phyloP scores from a whole-genome alignment of 2,113 vertebrate genomes.

The Engraulis encrasicolus region DNA sequence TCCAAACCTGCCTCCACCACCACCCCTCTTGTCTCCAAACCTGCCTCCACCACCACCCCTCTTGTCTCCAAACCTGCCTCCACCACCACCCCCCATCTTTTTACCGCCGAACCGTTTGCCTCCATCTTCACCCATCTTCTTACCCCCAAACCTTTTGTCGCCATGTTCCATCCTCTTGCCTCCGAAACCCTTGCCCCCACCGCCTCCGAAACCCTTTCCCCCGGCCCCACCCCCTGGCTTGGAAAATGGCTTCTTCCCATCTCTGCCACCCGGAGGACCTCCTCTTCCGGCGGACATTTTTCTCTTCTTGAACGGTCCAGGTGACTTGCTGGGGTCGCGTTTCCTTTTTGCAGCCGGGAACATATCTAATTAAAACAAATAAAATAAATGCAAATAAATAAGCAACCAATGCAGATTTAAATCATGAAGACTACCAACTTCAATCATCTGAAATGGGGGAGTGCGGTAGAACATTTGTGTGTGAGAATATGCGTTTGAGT shows the following conservation, averaged over 20 bases:
- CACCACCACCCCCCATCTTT: conserved; percentile 40
- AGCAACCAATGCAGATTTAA: too few species aligned
- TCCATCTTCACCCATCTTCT: conserved; percentile 45
- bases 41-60: conserved; percentile 27
- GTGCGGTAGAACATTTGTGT: too few species aligned
- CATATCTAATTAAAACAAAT: conserved; percentile 67
- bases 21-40: conserved; percentile 20
- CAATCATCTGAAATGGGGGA: too few species aligned
- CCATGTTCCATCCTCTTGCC: conserved; percentile 44
- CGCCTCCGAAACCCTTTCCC: conserved; percentile 11
- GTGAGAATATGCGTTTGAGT: too few species aligned
- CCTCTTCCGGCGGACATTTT: conserved; percentile 37
- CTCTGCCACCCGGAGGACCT: not conserved
- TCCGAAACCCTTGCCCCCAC: conserved; percentile 11
- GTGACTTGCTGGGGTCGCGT: conserved; percentile 29
- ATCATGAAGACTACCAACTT: too few species aligned
- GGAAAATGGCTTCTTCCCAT: not conserved
- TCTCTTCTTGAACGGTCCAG: conserved; percentile 65
- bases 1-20: conserved; percentile 40
- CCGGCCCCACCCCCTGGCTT: conserved; percentile 22
- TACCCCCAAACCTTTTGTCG: conserved; percentile 59
- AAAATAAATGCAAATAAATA: conserved; percentile 16
- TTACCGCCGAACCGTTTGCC: conserved; percentile 59
- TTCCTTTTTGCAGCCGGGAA: conserved; percentile 72
- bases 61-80: conserved; percentile 40